These are phyloP conservation scores for Xenentodon cancila DNA, from an alignment of 2,797 vertebrate genomes.

Conservation along the genomic window DNA sequence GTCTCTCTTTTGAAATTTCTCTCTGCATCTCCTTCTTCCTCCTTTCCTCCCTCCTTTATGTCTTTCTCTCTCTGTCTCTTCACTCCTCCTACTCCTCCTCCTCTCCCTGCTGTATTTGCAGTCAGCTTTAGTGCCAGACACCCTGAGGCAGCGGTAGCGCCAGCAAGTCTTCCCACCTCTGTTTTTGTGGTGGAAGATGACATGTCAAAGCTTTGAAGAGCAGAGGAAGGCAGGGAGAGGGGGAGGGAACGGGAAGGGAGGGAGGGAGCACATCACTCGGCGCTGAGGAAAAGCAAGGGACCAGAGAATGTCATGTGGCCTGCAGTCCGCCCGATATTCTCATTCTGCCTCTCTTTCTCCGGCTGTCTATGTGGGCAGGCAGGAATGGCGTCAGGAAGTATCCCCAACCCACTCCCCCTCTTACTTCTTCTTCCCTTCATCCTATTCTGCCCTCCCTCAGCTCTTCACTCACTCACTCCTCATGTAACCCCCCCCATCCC, in stretches of 20 bases:
- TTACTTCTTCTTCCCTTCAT: constrained; percentile 48
- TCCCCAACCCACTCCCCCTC: constrained; percentile 27
- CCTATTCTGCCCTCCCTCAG: constrained; percentile 60
- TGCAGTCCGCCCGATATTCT: constrained; percentile 80
- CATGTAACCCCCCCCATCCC: constrained; percentile 31
- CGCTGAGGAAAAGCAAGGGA: constrained; percentile 70
- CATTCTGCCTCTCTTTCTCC: constrained; percentile 64
- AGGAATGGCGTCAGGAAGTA: constrained; percentile 84
- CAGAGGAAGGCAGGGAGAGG: constrained; percentile 78
- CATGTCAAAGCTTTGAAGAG: constrained; percentile 89
- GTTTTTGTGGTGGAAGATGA: constrained; percentile 90
- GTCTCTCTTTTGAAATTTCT: constrained; percentile 52
- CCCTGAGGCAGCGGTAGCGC: constrained; percentile 89
- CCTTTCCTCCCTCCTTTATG: constrained; percentile 43
- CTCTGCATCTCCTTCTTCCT: constrained; percentile 54
- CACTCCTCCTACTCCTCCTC: constrained; percentile 59
- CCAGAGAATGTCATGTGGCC: constrained; percentile 85
- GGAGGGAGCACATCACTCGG: constrained; percentile 78
- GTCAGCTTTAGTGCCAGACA: constrained; percentile 89
- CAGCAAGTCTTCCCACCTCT: constrained; percentile 91
- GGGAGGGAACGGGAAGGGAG: constrained; percentile 67
- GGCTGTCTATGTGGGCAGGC: constrained; percentile 84
- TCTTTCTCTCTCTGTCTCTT: constrained; percentile 60
- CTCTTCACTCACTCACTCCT: constrained; percentile 54
- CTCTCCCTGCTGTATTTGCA: constrained; percentile 84